Conservation (phyloP, 2,113 vertebrate genomes). For the Myotis lucifugus region DNA sequence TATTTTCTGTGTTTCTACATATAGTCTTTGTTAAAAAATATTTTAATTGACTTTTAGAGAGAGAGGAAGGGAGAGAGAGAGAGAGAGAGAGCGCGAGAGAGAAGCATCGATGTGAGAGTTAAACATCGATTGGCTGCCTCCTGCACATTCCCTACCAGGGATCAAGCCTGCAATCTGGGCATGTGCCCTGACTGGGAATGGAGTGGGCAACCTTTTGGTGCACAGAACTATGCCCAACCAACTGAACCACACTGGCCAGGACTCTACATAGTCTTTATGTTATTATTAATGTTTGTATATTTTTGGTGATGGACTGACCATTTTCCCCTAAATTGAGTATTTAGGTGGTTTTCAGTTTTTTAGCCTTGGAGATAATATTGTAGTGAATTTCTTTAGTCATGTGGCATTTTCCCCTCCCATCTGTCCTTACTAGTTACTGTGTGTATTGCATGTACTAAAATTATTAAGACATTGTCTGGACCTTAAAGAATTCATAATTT, state of each 20-base stretch:
- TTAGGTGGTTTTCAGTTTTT: slow-evolving; percentile 42
- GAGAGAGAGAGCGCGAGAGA: too few species aligned
- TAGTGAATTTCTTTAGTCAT: slow-evolving; percentile 30
- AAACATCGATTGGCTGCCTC: too few species aligned
- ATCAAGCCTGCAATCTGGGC: too few species aligned
- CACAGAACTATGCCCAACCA: too few species aligned
- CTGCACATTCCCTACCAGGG: too few species aligned
- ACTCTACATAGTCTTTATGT: not conserved
- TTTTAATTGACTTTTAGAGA: too few species aligned
- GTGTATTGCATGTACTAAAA: not conserved
- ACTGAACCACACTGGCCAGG: too few species aligned
- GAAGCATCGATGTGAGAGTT: too few species aligned
- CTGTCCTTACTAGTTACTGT: not conserved
- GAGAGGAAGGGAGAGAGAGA: too few species aligned
- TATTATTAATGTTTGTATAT: slow-evolving; percentile 24
- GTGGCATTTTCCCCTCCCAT: not conserved
- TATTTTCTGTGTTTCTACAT: slow-evolving; percentile 39
- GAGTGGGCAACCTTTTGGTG: too few species aligned
- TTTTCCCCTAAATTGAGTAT: slow-evolving; percentile 15
- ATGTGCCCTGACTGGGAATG: too few species aligned
- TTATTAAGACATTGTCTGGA: slow-evolving; percentile 35
- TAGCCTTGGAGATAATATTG: slow-evolving; percentile 38
- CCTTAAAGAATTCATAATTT: slow-evolving; percentile 43
- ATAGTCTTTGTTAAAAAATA: too few species aligned
- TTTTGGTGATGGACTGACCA: not conserved